These are phyloP conservation scores for Drosophila neonasuta DNA, from an alignment of 2,888 invertebrate genomes.

Conservation along the genomic window DNA sequence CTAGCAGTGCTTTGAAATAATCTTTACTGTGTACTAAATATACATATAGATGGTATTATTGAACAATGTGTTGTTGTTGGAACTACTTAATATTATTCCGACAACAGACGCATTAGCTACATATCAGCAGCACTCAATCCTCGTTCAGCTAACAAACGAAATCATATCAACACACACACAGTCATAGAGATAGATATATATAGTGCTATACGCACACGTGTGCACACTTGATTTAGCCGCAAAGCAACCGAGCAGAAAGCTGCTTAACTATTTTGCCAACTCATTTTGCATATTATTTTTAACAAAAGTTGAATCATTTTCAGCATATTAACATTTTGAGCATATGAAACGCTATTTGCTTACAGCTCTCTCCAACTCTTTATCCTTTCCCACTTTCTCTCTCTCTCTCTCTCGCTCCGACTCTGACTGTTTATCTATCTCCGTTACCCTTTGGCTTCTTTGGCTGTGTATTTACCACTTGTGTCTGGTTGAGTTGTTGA, in stretches of 20 bases:
- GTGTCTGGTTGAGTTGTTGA: constrained; percentile 59
- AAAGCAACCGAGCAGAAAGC: constrained; percentile 62
- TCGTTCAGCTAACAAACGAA: constrained; percentile 31
- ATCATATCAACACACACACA: constrained; percentile 23
- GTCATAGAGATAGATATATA: constrained; percentile 1
- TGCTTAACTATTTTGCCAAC: constrained; percentile 70
- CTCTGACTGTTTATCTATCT: not conserved
- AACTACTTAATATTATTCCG: constrained; percentile 24
- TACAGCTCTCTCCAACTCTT: not conserved
- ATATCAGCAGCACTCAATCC: constrained; percentile 39
- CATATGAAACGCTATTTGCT: constrained; percentile 41
- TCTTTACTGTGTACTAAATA: too few species aligned
- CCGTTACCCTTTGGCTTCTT: constrained; percentile 10
- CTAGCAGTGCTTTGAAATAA: too few species aligned
- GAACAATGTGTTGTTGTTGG: constrained; percentile 14
- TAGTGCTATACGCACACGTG: constrained; percentile 2
- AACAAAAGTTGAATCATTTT: constrained; percentile 64
- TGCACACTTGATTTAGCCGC: constrained; percentile 49
- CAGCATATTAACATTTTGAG: constrained; percentile 54
- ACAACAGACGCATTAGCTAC: constrained; percentile 38
- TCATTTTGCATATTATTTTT: constrained; percentile 66
- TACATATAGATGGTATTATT: not conserved
- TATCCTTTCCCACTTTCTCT: not conserved
- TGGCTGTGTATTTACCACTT: constrained; percentile 39
- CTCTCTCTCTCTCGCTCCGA: not conserved